phyloP scores from a whole-genome alignment of 2,888 invertebrate species.

The Resseliella maxima region DNA sequence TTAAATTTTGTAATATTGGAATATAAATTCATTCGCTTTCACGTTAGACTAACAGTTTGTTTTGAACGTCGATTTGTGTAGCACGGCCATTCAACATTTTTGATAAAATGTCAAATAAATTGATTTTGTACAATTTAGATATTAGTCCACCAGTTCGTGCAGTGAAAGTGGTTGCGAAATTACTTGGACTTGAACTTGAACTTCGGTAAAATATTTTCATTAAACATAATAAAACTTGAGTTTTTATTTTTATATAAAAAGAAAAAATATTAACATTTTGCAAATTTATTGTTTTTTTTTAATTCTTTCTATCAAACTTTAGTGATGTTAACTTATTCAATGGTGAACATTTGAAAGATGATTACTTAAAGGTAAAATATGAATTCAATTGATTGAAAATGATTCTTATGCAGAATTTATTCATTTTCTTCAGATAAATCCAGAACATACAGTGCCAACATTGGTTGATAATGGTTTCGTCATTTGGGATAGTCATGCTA shows the following conservation, averaged over 20 bases:
- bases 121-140: slow-evolving; percentile 1
- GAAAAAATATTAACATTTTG: no score
- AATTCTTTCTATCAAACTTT: no score
- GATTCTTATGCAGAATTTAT: no score
- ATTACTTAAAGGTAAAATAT: neutral
- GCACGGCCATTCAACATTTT: no score
- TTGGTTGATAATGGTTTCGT: slow-evolving; percentile 70
- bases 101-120: neutral
- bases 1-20: no score
- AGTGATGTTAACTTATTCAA: neutral
- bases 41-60: no score
- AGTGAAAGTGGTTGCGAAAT: slow-evolving; percentile 8
- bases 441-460: slow-evolving; percentile 74
- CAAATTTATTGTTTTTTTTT: neutral
- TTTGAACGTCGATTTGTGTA: no score
- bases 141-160: neutral
- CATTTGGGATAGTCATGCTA: slow-evolving; percentile 77
- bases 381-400: neutral
- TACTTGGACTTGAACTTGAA: neutral
- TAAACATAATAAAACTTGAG: neutral
- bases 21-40: no score
- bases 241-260: neutral
- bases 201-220: neutral
- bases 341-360: neutral
- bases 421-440: slow-evolving; percentile 69